Evolutionary conservation across 2,113 vertebrate species (phyloP).

Genomic region (Percopsis transmontana): DNA sequence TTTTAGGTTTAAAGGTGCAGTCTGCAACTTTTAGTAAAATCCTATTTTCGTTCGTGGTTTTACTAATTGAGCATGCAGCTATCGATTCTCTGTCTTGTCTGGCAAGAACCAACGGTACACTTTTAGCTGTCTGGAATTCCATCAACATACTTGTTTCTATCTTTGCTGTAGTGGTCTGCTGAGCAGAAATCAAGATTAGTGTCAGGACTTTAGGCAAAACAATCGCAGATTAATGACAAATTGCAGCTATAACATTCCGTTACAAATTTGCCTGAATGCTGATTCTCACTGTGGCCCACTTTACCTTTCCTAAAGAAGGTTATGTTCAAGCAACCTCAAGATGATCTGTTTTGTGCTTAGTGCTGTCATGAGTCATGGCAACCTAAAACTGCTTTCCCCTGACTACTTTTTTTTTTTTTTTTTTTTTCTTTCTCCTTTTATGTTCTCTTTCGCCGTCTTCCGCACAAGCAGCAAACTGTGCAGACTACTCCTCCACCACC

Average conservation of each 20-base stretch:
- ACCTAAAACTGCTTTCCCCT: not conserved
- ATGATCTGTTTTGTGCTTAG: not conserved
- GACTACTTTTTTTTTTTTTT: not conserved
- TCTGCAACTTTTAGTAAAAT: not conserved
- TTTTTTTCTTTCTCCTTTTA: constrained; percentile 32
- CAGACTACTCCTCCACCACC: constrained; percentile 77
- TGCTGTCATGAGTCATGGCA: not conserved
- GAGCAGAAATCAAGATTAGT: too few species aligned
- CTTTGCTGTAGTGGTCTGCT: too few species aligned
- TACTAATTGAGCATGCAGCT: not conserved
- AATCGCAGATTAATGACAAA: too few species aligned
- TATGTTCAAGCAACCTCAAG: not conserved
- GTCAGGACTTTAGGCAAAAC: too few species aligned
- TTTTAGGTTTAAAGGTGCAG: not conserved
- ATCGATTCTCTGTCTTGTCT: not conserved
- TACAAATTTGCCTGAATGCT: too few species aligned
- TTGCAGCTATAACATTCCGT: too few species aligned
- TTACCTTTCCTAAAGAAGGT: not conserved
- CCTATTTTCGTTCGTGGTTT: not conserved
- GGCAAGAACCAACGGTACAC: too few species aligned
- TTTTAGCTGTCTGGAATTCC: too few species aligned
- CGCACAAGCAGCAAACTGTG: constrained; percentile 55
- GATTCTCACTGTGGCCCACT: too few species aligned
- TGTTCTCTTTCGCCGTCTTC: constrained; percentile 61
- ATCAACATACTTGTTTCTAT: too few species aligned